These are phyloP conservation scores for Thymelicus lineola DNA, from an alignment of 2,888 invertebrate genomes.

Conservation along the genomic window DNA sequence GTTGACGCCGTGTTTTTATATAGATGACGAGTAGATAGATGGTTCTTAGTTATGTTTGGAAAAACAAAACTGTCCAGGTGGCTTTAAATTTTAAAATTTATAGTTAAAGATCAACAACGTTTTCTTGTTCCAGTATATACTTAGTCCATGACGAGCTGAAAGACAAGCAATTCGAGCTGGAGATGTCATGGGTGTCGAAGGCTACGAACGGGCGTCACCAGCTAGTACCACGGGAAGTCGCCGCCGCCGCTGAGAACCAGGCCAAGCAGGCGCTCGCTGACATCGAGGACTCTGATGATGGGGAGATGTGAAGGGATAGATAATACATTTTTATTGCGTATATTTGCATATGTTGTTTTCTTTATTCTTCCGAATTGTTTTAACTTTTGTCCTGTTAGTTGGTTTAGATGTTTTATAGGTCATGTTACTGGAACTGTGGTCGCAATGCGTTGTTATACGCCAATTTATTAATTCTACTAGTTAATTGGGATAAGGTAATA, in stretches of 20 bases:
- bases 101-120: too few species aligned
- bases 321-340: conserved; percentile 69
- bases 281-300: conserved; percentile 93
- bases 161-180: conserved; percentile 97
- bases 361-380: neutral
- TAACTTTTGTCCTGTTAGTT: too few species aligned
- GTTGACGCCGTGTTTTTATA: too few species aligned
- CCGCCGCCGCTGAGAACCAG: conserved; percentile 93
- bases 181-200: conserved; percentile 97
- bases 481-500: too few species aligned
- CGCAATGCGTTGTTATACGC: too few species aligned
- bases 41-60: too few species aligned
- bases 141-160: conserved; percentile 97
- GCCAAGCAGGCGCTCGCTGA: conserved; percentile 95
- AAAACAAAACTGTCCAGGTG: too few species aligned
- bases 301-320: conserved; percentile 86
- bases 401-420: too few species aligned
- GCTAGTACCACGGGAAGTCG: conserved; percentile 90
- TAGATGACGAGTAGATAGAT: too few species aligned
- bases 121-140: conserved; percentile 88
- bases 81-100: too few species aligned
- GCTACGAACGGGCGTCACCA: conserved; percentile 92
- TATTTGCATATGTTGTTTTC: conserved; percentile 13
- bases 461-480: too few species aligned
- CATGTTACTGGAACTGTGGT: too few species aligned